Evolutionary conservation across 1,140 invertebrate species (phyloP).

Genomic region (Monochamus saltuarius): DNA sequence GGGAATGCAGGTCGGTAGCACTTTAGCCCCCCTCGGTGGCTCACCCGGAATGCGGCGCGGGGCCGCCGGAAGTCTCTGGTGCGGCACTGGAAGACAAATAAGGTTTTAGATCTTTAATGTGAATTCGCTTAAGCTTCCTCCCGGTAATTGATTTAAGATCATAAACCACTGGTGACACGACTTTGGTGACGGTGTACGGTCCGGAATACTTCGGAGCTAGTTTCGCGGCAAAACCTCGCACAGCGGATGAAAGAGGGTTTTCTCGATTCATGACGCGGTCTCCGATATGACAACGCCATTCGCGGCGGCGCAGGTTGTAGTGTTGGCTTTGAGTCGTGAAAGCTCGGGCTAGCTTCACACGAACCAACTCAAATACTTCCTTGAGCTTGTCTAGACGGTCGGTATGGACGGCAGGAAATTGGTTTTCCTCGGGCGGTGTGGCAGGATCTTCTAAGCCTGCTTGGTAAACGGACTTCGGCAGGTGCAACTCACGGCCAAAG

Average conservation of each 20-base stretch:
- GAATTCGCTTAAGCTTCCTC: background rate
- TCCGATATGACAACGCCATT: constrained; percentile 17
- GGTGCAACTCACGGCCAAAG: constrained; percentile 12
- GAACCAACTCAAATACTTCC: constrained; percentile 16
- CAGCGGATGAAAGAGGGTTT: constrained; percentile 20
- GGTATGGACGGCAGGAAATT: too few species aligned
- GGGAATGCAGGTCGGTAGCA: too few species aligned
- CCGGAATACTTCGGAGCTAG: constrained; percentile 31
- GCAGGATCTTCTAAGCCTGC: too few species aligned
- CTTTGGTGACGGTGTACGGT: constrained; percentile 27
- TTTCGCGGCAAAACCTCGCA: constrained; percentile 21
- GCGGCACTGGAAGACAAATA: too few species aligned
- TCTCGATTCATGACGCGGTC: constrained; percentile 26
- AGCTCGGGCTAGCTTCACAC: too few species aligned
- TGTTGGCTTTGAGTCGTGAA: too few species aligned
- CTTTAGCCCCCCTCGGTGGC: too few species aligned
- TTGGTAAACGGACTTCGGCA: background rate
- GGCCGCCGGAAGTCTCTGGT: background rate
- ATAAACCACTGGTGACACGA: constrained; percentile 23
- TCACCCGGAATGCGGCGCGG: background rate
- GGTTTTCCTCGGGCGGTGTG: background rate
- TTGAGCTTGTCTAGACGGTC: background rate
- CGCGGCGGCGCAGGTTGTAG: constrained; percentile 19
- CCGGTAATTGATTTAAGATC: background rate
- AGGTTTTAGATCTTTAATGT: constrained; percentile 2